These are phyloP conservation scores for Phodopus roborovskii DNA, from an alignment of 2,113 vertebrate genomes.

Conservation along the genomic window DNA sequence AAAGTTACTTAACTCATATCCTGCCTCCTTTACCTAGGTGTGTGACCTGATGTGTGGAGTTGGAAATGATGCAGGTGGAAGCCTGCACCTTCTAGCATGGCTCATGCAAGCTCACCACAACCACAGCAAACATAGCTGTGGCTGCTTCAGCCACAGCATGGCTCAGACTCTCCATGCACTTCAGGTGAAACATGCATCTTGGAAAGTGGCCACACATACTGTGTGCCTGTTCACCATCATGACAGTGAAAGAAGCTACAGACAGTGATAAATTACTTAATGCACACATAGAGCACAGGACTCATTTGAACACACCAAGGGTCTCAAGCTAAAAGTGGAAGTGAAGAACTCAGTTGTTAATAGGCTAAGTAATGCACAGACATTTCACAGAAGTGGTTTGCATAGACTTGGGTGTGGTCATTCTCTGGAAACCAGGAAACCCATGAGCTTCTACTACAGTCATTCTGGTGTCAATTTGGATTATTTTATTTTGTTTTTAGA, in stretches of 20 bases:
- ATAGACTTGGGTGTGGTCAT: neutral
- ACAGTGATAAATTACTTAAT: neutral
- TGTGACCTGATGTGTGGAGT: neutral
- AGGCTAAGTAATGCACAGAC: neutral
- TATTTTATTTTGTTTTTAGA: neutral
- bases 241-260: neutral
- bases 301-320: neutral
- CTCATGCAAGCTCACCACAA: neutral
- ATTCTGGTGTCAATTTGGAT: neutral
- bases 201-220: neutral
- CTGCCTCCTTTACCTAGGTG: neutral
- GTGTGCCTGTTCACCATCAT: neutral
- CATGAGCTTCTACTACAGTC: no score
- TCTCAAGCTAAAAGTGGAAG: neutral
- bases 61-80: neutral
- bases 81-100: neutral
- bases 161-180: neutral
- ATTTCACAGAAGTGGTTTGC: neutral
- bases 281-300: neutral
- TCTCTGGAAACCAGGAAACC: neutral
- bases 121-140: neutral
- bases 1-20: neutral
- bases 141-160: neutral
- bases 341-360: neutral
- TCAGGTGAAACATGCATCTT: neutral